These are phyloP conservation scores for Sparus aurata DNA, from an alignment of 2,797 vertebrate genomes.

Conservation along the genomic window DNA sequence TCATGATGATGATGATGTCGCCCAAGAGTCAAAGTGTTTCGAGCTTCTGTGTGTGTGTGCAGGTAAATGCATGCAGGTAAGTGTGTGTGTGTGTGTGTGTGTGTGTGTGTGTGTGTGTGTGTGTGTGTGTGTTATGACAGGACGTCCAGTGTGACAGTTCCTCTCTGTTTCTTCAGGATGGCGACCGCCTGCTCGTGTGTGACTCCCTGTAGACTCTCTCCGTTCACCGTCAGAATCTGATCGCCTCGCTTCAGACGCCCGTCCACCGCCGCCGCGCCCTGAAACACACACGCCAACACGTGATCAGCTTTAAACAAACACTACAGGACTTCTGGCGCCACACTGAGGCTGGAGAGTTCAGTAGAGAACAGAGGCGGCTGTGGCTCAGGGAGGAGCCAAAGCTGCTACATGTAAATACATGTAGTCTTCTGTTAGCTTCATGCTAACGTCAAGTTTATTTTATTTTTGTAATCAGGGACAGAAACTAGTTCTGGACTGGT, in stretches of 20 bases:
- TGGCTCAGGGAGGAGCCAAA: too few species aligned
- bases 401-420: too few species aligned
- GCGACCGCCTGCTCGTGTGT: slow-evolving; percentile 94
- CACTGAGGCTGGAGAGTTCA: background rate
- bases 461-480: too few species aligned
- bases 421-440: too few species aligned
- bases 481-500: too few species aligned
- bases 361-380: background rate
- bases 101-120: slow-evolving; percentile 18
- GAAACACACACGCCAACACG: slow-evolving; percentile 31
- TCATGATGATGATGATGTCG: slow-evolving; percentile 8
- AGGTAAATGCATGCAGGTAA: slow-evolving; percentile 7
- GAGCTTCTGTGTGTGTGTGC: background rate
- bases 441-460: too few species aligned
- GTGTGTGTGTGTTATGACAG: slow-evolving; percentile 85
- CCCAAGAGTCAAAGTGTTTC: slow-evolving; percentile 27
- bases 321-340: background rate
- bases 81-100: slow-evolving; percentile 54
- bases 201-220: slow-evolving; percentile 91
- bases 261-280: slow-evolving; percentile 94
- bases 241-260: slow-evolving; percentile 93
- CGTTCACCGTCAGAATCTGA: slow-evolving; percentile 93
- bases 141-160: slow-evolving; percentile 88
- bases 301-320: too few species aligned
- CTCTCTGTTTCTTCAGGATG: slow-evolving; percentile 92